Evolutionary conservation across 2,113 vertebrate species (phyloP).

Genomic region (Acrocephalus kingi): DNA sequence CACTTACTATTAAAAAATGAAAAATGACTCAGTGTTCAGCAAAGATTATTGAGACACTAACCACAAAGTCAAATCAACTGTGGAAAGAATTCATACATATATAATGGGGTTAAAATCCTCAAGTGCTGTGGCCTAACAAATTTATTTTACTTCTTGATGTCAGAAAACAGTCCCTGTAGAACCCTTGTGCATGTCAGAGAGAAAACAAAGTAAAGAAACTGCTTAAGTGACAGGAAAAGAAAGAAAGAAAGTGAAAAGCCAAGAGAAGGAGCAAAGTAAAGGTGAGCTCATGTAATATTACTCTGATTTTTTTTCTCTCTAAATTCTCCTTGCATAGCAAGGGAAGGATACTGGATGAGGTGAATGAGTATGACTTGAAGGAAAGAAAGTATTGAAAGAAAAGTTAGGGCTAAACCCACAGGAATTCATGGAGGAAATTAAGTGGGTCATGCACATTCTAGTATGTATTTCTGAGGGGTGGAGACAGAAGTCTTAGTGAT

Average conservation of each 20-base stretch:
- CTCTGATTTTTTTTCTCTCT: neutral
- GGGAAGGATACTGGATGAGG: neutral
- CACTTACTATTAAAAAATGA: slow-evolving; percentile 3
- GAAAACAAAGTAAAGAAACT: neutral
- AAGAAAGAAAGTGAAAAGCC: neutral
- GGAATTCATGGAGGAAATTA: neutral
- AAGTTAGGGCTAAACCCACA: neutral
- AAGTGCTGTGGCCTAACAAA: neutral
- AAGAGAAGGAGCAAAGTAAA: neutral
- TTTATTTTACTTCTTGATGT: neutral
- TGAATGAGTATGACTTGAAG: neutral
- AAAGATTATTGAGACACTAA: slow-evolving; percentile 31
- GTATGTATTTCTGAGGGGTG: neutral
- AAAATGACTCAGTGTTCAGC: neutral
- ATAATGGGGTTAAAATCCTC: slow-evolving; percentile 4
- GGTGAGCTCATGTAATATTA: neutral
- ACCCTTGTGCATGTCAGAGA: neutral
- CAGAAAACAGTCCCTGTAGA: neutral
- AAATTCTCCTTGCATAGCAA: neutral
- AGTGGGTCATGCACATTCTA: neutral
- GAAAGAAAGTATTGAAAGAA: neutral
- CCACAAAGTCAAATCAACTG: slow-evolving; percentile 8
- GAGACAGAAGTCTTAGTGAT: neutral
- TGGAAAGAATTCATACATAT: neutral
- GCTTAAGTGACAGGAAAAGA: neutral